Conservation (phyloP, 2,888 invertebrate species). For the Anaspis maculata region DNA sequence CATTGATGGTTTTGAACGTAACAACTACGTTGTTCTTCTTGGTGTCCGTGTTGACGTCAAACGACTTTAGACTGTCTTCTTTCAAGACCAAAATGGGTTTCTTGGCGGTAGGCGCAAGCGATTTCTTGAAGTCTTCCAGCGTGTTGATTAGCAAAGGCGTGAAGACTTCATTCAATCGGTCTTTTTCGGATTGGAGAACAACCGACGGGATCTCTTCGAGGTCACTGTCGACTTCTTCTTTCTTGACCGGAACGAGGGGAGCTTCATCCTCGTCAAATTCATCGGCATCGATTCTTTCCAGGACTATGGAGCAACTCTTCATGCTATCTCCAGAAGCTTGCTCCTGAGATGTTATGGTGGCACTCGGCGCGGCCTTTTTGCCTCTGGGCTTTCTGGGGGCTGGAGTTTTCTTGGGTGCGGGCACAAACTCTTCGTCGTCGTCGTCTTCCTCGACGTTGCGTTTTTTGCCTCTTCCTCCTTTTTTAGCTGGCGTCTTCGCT, state of each 20-base stretch:
- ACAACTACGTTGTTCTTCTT: conserved; percentile 4
- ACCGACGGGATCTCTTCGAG: conserved; percentile 1
- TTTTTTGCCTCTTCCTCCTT: background rate
- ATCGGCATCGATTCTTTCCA: conserved; percentile 1
- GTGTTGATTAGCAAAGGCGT: too few relatives aligned
- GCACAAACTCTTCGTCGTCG: conserved; percentile 1
- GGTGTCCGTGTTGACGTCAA: conserved; percentile 6
- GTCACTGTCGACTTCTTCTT: conserved; percentile 5
- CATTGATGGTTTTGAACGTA: conserved; percentile 4
- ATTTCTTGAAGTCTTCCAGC: background rate
- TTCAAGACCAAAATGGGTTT: conserved; percentile 5
- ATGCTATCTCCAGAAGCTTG: conserved; percentile 2
- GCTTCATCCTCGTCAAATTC: background rate
- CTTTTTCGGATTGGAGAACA: too few relatives aligned
- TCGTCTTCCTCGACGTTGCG: background rate
- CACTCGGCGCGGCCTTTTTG: conserved; percentile 2
- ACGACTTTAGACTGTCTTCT: conserved; percentile 1
- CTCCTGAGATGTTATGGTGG: too few relatives aligned
- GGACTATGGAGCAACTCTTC: conserved; percentile 1
- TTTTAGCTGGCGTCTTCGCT: too few relatives aligned
- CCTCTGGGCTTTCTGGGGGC: background rate
- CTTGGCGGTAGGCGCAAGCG: background rate
- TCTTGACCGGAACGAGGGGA: conserved; percentile 1
- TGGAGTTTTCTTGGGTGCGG: conserved; percentile 1
- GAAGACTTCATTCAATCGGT: too few relatives aligned